Evolutionary conservation across 2,888 invertebrate species (phyloP).

Genomic region (Seladonia tumulorum): DNA sequence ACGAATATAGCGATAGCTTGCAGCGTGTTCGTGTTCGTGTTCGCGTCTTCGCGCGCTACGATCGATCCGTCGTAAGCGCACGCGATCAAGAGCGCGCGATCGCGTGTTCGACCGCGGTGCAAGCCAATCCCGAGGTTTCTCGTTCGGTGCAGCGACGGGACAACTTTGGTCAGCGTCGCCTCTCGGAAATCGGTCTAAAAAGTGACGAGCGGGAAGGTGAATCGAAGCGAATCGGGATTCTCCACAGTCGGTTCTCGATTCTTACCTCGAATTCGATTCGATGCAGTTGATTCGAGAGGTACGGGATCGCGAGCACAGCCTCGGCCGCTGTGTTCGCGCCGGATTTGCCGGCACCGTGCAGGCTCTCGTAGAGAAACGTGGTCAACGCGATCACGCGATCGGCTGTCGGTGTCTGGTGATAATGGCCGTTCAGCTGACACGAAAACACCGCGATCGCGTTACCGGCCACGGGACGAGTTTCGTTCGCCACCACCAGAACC

Average conservation of each 20-base stretch:
- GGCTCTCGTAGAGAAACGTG: slow-evolving; percentile 56
- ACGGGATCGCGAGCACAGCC: slow-evolving; percentile 71
- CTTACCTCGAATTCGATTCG: slow-evolving; percentile 67
- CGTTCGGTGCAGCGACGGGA: slow-evolving; percentile 82
- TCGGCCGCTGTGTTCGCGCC: background rate
- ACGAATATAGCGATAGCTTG: slow-evolving; percentile 76
- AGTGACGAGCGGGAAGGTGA: background rate
- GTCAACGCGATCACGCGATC: slow-evolving; percentile 61
- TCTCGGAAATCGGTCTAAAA: slow-evolving; percentile 67
- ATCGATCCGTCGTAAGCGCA: slow-evolving; percentile 84
- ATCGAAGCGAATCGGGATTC: background rate
- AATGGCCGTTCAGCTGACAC: slow-evolving; percentile 43
- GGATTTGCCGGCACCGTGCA: slow-evolving; percentile 58
- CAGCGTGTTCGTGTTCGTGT: too few species aligned
- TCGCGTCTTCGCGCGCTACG: slow-evolving; percentile 76
- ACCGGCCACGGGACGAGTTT: slow-evolving; percentile 37
- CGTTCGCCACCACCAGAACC: slow-evolving; percentile 56
- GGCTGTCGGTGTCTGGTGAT: slow-evolving; percentile 2
- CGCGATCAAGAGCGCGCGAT: slow-evolving; percentile 77
- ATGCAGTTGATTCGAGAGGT: slow-evolving; percentile 75
- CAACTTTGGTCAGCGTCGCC: slow-evolving; percentile 57
- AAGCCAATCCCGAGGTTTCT: slow-evolving; percentile 78
- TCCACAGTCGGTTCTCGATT: too few species aligned
- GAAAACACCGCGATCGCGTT: slow-evolving; percentile 69
- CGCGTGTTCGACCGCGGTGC: slow-evolving; percentile 27